These are phyloP conservation scores for Mus spretus DNA, from an alignment of 2,797 vertebrate genomes.

Conservation along the genomic window DNA sequence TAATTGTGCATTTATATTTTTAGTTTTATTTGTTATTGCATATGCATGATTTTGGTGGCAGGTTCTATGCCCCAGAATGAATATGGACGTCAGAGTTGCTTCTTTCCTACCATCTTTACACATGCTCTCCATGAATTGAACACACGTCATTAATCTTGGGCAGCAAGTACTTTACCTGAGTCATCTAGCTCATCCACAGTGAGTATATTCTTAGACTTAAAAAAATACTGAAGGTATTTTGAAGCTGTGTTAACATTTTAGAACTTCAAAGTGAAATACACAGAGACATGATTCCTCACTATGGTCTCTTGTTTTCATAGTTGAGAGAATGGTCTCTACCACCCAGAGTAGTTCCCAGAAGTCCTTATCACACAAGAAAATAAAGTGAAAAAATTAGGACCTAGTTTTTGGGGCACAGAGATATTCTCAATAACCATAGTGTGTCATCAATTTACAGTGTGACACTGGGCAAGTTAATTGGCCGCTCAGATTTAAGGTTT, in stretches of 20 bases:
- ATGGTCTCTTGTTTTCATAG: neutral
- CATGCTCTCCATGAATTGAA: neutral
- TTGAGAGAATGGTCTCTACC: neutral
- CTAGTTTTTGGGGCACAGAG: neutral
- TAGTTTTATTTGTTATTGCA: neutral
- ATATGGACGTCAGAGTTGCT: neutral
- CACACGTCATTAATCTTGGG: neutral
- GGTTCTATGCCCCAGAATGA: neutral
- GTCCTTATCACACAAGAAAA: neutral
- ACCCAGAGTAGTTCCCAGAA: neutral
- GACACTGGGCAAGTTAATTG: neutral
- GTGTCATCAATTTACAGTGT: neutral
- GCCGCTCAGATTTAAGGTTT: constrained; percentile 38
- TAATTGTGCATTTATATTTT: neutral
- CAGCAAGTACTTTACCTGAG: neutral
- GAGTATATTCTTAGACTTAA: neutral
- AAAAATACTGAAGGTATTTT: neutral
- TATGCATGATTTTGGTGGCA: neutral
- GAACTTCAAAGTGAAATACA: neutral
- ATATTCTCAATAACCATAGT: neutral
- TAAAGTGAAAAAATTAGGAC: neutral
- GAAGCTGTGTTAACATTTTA: constrained; percentile 46
- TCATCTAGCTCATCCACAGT: neutral
- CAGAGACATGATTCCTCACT: constrained; percentile 19
- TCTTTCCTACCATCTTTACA: neutral